Evolutionary conservation across 2,797 vertebrate genomes (phyloP), one percentile per base, ranked within the genome.

Genomic region (Micromesistius poutassou): DNA sequence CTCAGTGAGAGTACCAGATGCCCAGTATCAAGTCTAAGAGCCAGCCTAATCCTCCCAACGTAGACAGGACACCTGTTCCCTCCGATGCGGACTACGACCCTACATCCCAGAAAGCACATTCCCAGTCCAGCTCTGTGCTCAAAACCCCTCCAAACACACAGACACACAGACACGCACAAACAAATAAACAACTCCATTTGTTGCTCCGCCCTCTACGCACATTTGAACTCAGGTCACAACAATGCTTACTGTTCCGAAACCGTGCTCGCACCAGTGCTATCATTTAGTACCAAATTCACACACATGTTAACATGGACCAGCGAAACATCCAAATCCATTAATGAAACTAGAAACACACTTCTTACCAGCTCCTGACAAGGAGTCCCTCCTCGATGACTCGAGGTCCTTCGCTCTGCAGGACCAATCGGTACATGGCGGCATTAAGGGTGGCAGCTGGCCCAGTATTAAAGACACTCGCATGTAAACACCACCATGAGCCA

Each of bases 21-120:
- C 85, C 89, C 87, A 83, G 76, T 86, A 79, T 85, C 83, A 76
- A 89, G 89, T 25, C 84, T 79, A 88, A 84, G 89, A 88, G 88
- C 81, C 74, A 88, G 88, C 79, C 85, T 93, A 95, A 94, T 95
- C 89, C 85, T 25, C 55, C 86, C 83, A 73, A 77, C 81, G 87
- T 22, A 84, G 86, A 89, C 85, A 83, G 88, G 90, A 87, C 83
- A 94, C 88, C 92, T 82, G 6, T 78, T 91, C 46, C 1, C 81
- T 91, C n/a, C 91, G 93, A 85, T 90, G 87, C 89, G 91, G 83
- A 91, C 90, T 87, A 93, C 93, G 93, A 90, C 91, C 90, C 90
- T 86, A 85, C 77, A 88, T 82, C 77, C 88, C 40, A 68, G 83
- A 94, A 92, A 94, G 94, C 94, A 94, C 94, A 94, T 91, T 90